Evolutionary conservation across 2,888 invertebrate species (phyloP), one percentile per base, ranked within the genome.

Genomic region (Dicycla oo): DNA sequence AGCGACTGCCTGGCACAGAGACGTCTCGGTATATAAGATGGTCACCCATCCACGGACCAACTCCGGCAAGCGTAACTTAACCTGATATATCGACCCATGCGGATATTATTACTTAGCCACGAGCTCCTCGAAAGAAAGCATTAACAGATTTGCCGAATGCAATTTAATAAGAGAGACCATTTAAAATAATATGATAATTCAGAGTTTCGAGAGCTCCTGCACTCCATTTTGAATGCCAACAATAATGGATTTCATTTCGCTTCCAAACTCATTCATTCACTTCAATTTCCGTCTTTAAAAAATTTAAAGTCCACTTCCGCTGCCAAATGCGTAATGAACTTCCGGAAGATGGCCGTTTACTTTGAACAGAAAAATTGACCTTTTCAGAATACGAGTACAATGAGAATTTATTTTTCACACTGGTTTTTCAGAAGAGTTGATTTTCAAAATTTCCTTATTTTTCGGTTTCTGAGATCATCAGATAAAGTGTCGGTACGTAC

Each of bases 261-360:
- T 56, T 58, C 54, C 26, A 56, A 80, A 67, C 60, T 74, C 68
- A 74, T 70, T 80, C 80, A 80, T 69, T 51, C 71, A 63, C n/a
- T 67, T 69, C 69, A 81, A 83, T 81, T 84, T 81, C 81, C 69
- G 73, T 62, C 62, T 69, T 75, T 60, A 26, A 58, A 78, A 83
- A 81, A 60, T 53, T 67, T 81, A 20, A 73, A 73, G 77, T 81
- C 56, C 18, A 30, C 40, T 76, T 84, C 77, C 65, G 47, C 23
- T 65, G 51, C 65, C 61, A 65, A 71, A 82, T 67, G 69, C 67
- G 65, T 68, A 84, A 84, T 65, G 77, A 77, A 77, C 58, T 73
- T 69, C 63, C 57, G 60, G 63, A 67, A 65, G 43, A 67, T 80
- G 34, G 58, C 34, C 54, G 60, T 81, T 83, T 73, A 38, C 38